Percentiles rank a stretch among this genome's conserved stretches.
Conservation (phyloP, 2,888 invertebrate species). For the Drosophila subsilvestris region DNA sequence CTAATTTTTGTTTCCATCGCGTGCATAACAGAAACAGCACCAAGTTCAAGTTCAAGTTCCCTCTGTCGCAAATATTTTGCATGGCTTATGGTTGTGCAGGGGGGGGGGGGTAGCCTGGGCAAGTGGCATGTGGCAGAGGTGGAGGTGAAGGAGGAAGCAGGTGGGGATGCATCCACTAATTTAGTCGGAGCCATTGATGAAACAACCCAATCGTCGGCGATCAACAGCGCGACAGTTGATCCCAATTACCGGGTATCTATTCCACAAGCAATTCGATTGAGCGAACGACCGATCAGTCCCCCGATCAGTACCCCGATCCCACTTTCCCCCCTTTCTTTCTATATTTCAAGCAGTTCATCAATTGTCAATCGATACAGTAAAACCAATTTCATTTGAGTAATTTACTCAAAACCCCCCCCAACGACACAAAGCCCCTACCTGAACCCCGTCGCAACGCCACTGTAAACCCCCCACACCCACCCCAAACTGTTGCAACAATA, state of each 20-base stretch:
- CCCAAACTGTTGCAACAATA: background rate
- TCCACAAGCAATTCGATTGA: slow-evolving; percentile 61
- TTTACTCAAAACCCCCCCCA: slow-evolving; percentile 19
- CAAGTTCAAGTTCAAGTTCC: slow-evolving; percentile 69
- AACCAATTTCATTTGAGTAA: slow-evolving; percentile 34
- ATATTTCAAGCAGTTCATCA: slow-evolving; percentile 45
- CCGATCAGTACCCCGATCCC: background rate
- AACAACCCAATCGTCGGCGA: slow-evolving; percentile 32
- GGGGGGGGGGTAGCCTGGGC: background rate
- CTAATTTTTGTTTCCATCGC: slow-evolving; percentile 59
- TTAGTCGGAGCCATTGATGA: slow-evolving; percentile 41
- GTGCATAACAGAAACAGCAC: slow-evolving; percentile 23
- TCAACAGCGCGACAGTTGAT: slow-evolving; percentile 56
- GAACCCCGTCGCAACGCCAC: slow-evolving; percentile 36
- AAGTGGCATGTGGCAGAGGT: background rate
- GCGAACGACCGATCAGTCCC: slow-evolving; percentile 13
- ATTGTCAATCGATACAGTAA: slow-evolving; percentile 63
- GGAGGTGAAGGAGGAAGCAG: background rate
- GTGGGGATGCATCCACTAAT: slow-evolving; percentile 13
- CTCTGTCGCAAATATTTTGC: slow-evolving; percentile 22
- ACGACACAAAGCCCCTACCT: slow-evolving; percentile 13
- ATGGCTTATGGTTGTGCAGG: slow-evolving; percentile 4
- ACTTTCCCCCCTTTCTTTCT: background rate
- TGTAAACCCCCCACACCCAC: background rate
- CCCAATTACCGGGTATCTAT: slow-evolving; percentile 52